Percentiles rank a stretch among this genome's conserved stretches.
phyloP scores from a whole-genome alignment of 2,113 vertebrate genomes.

The Benitochromis conjunctus region DNA sequence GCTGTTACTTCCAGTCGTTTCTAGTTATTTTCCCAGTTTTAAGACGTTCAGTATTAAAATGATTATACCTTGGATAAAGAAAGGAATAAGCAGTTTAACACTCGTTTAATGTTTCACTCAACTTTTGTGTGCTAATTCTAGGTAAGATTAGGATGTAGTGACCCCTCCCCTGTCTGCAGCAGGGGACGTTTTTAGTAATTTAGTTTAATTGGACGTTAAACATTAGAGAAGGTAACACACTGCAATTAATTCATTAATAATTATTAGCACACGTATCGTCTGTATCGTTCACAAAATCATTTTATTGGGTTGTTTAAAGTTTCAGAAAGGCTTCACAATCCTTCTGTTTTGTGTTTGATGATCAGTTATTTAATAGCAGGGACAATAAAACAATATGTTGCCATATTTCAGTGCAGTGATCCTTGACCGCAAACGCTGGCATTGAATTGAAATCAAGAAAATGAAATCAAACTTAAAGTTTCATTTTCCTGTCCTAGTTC shows the following conservation, averaged over 20 bases:
- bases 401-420: not conserved
- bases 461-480: not conserved
- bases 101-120: not conserved
- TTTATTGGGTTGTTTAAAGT: not conserved
- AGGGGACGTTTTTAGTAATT: not conserved
- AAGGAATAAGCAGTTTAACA: not conserved
- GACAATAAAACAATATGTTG: not conserved
- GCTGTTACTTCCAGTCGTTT: not conserved
- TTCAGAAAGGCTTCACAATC: not conserved
- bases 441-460: not conserved
- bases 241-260: not conserved
- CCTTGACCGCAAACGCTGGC: not conserved
- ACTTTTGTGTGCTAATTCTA: not conserved
- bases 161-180: not conserved
- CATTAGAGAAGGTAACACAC: not conserved
- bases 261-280: not conserved
- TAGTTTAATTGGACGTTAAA: not conserved
- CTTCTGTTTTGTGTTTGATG: not conserved
- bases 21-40: fast-evolving
- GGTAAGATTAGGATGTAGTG: not conserved
- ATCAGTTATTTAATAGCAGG: not conserved
- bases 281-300: not conserved
- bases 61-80: not conserved
- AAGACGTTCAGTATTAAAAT: not conserved
- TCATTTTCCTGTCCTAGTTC: not conserved